These are phyloP conservation scores for Dioctria linearis DNA, from an alignment of 2,888 invertebrate species.

Conservation along the genomic window DNA sequence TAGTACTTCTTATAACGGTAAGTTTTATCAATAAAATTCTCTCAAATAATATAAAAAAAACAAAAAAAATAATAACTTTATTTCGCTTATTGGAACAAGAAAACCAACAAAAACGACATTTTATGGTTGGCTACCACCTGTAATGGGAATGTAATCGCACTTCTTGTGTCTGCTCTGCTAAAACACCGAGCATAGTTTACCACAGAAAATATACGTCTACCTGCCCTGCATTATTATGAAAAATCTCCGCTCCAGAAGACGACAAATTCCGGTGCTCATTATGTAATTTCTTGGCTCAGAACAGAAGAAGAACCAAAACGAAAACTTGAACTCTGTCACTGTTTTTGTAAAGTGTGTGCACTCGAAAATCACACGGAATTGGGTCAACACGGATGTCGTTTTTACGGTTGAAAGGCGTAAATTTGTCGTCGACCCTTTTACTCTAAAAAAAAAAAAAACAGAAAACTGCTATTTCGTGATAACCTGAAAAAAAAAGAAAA, in stretches of 20 bases:
- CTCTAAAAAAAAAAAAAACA: not conserved
- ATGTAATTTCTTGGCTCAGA: conserved; percentile 37
- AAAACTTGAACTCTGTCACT: conserved; percentile 2
- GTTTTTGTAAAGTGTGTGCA: conserved; percentile 20
- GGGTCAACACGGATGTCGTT: conserved; percentile 37
- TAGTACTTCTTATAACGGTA: conserved; percentile 44
- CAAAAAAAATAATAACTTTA: conserved; percentile 34
- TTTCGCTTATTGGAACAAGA: conserved; percentile 37
- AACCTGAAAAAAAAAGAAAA: not conserved
- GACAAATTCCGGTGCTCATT: conserved; percentile 45
- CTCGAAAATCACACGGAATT: conserved; percentile 26
- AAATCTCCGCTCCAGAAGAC: conserved; percentile 37
- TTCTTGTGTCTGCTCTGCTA: conserved; percentile 13
- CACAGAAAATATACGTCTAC: not conserved
- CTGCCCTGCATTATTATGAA: not conserved
- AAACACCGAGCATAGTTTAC: not conserved
- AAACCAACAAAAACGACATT: conserved; percentile 40
- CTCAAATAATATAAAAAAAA: not conserved
- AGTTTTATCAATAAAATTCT: conserved; percentile 43
- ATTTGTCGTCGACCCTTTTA: conserved; percentile 22
- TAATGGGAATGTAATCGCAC: conserved; percentile 35
- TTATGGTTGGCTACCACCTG: conserved; percentile 24
- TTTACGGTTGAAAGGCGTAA: conserved; percentile 41
- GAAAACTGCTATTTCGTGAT: not conserved
- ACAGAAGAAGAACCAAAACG: conserved; percentile 3